Percentiles rank a stretch among this genome's conserved stretches.
Evolutionary conservation across 2,888 invertebrate genomes (phyloP).

Genomic region (Crepidodera aurea): DNA sequence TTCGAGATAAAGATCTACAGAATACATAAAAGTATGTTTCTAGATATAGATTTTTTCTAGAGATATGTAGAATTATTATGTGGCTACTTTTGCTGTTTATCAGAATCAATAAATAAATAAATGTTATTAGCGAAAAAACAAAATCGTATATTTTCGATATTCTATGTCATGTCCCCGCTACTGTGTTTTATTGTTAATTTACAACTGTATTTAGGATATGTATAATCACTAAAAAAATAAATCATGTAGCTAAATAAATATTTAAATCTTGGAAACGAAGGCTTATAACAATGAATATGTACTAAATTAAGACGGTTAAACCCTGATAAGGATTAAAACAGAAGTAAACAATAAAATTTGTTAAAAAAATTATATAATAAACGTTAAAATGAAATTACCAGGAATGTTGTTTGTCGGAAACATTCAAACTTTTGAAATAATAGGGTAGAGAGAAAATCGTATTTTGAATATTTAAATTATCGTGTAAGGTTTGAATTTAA

Average conservation of each 20-base stretch:
- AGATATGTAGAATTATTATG: too few relatives aligned
- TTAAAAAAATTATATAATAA: slow-evolving; percentile 42
- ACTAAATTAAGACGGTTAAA: slow-evolving; percentile 36
- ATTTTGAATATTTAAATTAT: too few relatives aligned
- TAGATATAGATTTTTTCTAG: too few relatives aligned
- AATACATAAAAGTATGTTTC: too few relatives aligned
- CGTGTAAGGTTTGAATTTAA: too few relatives aligned
- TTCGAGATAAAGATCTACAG: too few relatives aligned
- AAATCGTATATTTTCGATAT: too few relatives aligned
- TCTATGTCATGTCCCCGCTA: too few relatives aligned
- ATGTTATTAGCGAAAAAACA: too few relatives aligned
- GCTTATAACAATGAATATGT: slow-evolving; percentile 41
- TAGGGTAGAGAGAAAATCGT: neutral
- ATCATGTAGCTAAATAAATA: slow-evolving; percentile 31
- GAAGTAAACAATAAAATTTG: slow-evolving; percentile 44
- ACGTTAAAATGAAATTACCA: neutral
- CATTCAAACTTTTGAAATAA: neutral
- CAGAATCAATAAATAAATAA: too few relatives aligned
- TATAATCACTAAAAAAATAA: slow-evolving; percentile 36
- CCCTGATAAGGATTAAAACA: slow-evolving; percentile 44
- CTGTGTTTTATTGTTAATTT: neutral
- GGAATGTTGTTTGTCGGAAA: neutral
- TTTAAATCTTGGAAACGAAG: slow-evolving; percentile 42
- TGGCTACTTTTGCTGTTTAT: too few relatives aligned
- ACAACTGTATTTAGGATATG: slow-evolving; percentile 22